Base-by-base conservation (phyloP, 2,797 vertebrate species). In the Myotis vivesi region DNA sequence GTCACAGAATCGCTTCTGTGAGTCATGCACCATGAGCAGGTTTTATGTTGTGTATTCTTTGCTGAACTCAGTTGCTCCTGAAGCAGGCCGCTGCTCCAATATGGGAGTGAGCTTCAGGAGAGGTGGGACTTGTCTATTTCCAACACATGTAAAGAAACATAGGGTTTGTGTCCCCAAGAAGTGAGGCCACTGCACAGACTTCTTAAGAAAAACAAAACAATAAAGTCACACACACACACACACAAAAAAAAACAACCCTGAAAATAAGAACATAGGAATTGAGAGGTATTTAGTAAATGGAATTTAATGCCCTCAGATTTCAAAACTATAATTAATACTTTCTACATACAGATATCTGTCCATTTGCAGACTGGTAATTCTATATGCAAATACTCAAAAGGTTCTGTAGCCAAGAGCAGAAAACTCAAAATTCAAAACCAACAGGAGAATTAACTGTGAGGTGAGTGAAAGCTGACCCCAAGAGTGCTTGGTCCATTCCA, bases 1-100 rank as follows among this genome's bases (percentile, higher is more conserved):
- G 82, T 92, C 66, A 92, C 15, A 62, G 90, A 94, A 92, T 93
- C 75, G 87, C 91, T 96, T 94, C 41, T 62, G 85, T 79, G 69
- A 82, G 91, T 93, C 86, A 92, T 84, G 82, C 86, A 92, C 93
- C 73, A 38, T n/a, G 46, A 94, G 49, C 59, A 86, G 69, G 89
- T 76, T 89, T 89, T 12, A 2, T 69, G 51, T 80, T 44, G 87
- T 73, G 91, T 91, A 73, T 83, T 92, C 53, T 57, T 25, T n/a
- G 59, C n/a, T 64, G 28, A 92, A 79, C 30, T 87, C 80, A 46
- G 85, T 38, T 91, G 75, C 88, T 46, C 38, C 23, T 17, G 64
- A 92, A 44, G 25, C 53, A 57, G 79, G 75, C 7, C 19, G 36
- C 64, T 62, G 44, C 81, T 71, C 33, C 75, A 77, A 38, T 46